Evolutionary conservation across 2,113 vertebrate genomes (phyloP), one percentile per base, ranked within the genome.

Genomic region (Tetrax tetrax): DNA sequence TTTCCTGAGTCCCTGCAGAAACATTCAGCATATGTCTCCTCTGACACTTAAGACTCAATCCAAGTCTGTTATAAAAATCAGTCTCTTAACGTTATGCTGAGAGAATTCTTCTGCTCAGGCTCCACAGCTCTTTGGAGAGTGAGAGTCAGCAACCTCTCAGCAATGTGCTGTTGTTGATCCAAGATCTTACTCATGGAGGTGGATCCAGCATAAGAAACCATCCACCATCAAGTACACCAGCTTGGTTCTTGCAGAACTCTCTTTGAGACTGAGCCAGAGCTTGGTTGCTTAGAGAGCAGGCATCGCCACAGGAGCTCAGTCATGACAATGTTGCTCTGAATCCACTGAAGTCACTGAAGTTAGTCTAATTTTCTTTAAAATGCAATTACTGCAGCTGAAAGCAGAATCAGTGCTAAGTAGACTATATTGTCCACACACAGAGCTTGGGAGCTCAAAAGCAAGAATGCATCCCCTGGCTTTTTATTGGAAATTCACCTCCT

Each of bases 1-100:
- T 53, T 96, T 96, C 64, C 89, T 68, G 43, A 94, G 64, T 59
- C 53, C 38, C 77, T 78, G 83, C 47, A 84, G 85, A 90, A 83
- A 78, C 35, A 76, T 35, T 90, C 78, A 94, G 43, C 60, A 24
- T 21, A 33, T 38, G 33, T 21, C 31, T 95, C 64, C 86, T 95
- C 51, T 85, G 77, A 61, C 47, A 59, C 50, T 57, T 20, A 33
- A 56, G 13, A 45, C 9, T 83, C 70, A 60, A 14, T n/a, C 56
- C 51, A 66, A 87, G 80, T 5, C 86, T 95, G 59, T 38, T 80
- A 33, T 2, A 75, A 51, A 18, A 54, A 59, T 88, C 85, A 88
- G 29, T 12, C 21, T 54, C 75, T 53, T 18, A 50, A 29, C 11
- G 21, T 9, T 70, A 25, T 0, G 0, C 41, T 76, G 59, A 76